phyloP scores from a whole-genome alignment of 2,113 vertebrate genomes.

The Myotis yumanensis region DNA sequence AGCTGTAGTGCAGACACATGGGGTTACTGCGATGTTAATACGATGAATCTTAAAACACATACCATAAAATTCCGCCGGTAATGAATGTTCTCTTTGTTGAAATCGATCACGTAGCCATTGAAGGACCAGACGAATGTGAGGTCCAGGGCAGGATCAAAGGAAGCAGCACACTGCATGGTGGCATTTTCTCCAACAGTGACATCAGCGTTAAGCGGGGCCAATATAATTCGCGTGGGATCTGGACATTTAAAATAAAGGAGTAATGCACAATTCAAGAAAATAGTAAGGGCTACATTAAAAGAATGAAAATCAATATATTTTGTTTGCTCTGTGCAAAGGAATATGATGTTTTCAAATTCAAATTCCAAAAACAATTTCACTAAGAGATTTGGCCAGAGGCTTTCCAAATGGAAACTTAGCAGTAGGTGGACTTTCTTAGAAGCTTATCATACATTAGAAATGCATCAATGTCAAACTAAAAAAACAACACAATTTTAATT shows the following conservation, averaged over 20 bases:
- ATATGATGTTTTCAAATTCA: not conserved
- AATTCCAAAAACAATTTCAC: not conserved
- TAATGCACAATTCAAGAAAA: slow-evolving; percentile 61
- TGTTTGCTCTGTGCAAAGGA: slow-evolving; percentile 38
- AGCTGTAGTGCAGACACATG: not conserved
- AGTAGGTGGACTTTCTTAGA: not conserved
- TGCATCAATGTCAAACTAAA: not conserved
- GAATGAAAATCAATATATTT: slow-evolving; percentile 24
- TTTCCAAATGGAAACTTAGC: not conserved
- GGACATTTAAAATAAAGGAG: slow-evolving; percentile 69
- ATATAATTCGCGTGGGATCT: slow-evolving; percentile 96
- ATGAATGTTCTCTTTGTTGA: slow-evolving; percentile 89
- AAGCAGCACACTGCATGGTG: slow-evolving; percentile 93
- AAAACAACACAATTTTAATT: not conserved
- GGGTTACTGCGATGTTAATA: not conserved
- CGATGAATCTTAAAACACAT: slow-evolving; percentile 73
- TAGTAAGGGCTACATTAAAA: not conserved
- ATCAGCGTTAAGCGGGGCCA: slow-evolving; percentile 92
- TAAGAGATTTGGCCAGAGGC: not conserved
- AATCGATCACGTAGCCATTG: slow-evolving; percentile 92
- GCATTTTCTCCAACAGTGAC: slow-evolving; percentile 92
- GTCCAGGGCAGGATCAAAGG: slow-evolving; percentile 91
- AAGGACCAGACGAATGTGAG: slow-evolving; percentile 97
- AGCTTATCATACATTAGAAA: not conserved
- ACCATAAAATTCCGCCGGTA: slow-evolving; percentile 91